Conservation (phyloP, 2,888 invertebrate genomes). For the Drosophila trichaetosa region DNA sequence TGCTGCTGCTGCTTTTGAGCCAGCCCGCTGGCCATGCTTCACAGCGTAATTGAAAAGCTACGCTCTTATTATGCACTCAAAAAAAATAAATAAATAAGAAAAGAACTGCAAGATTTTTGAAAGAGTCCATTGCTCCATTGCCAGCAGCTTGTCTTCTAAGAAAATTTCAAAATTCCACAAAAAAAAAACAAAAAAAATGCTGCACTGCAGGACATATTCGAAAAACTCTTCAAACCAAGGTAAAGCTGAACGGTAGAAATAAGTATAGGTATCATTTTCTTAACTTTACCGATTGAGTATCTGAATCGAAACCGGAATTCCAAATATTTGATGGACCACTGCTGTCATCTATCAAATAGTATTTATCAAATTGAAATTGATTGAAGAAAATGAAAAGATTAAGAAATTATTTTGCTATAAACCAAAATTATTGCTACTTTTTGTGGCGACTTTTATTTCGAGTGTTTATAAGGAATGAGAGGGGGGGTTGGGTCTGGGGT, state of each 20-base stretch:
- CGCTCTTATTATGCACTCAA: slow-evolving; percentile 6
- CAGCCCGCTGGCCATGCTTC: slow-evolving; percentile 71
- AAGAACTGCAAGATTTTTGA: background rate
- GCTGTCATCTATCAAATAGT: background rate
- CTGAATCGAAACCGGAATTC: background rate
- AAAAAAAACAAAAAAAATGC: no score
- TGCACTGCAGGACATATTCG: background rate
- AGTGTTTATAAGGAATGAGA: background rate
- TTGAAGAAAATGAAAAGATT: background rate
- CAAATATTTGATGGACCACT: background rate
- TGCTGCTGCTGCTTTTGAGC: slow-evolving; percentile 4
- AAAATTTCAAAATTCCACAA: background rate
- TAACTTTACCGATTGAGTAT: background rate
- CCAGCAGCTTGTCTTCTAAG: background rate
- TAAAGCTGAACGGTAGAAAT: background rate
- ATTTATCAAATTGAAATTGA: no score
- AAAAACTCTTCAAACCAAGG: background rate
- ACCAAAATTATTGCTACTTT: background rate
- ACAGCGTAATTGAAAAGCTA: slow-evolving; percentile 73
- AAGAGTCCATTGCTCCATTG: background rate
- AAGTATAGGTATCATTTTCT: background rate
- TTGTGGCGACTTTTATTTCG: background rate
- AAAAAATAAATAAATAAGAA: background rate
- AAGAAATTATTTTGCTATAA: background rate
- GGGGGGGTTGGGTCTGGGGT: background rate